phyloP scores from a whole-genome alignment of 2,113 vertebrate species.

The Hoplias malabaricus region DNA sequence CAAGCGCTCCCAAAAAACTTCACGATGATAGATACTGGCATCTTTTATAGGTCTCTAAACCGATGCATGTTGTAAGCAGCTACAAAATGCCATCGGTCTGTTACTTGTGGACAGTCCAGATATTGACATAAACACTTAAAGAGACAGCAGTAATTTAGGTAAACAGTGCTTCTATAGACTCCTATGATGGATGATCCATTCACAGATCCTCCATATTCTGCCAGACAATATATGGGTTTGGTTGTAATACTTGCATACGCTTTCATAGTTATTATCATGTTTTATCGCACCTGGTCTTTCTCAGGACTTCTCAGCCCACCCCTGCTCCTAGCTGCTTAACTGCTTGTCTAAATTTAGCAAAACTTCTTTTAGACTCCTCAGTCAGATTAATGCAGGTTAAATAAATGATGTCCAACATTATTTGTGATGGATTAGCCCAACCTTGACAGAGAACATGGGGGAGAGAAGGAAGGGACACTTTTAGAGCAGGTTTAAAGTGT shows the following conservation, averaged over 20 bases:
- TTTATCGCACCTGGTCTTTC: conserved; percentile 25
- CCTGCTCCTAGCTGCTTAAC: conserved; percentile 46
- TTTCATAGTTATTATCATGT: background rate
- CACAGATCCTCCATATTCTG: background rate
- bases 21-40: too few species aligned
- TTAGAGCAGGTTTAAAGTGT: conserved; percentile 45
- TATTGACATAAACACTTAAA: background rate
- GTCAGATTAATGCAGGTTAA: conserved; percentile 41
- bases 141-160: background rate
- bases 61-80: background rate
- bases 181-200: background rate
- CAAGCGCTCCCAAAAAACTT: too few species aligned
- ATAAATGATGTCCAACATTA: conserved; percentile 47
- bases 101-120: background rate
- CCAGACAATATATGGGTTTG: background rate
- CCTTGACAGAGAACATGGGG: conserved; percentile 22
- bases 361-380: conserved; percentile 37
- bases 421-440: conserved; percentile 39
- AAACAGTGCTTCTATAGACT: background rate
- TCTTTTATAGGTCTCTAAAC: too few species aligned
- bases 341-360: conserved; percentile 23
- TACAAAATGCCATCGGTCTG: background rate
- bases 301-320: conserved; percentile 17
- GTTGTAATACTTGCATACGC: background rate
- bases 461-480: conserved; percentile 1